phyloP scores from a whole-genome alignment of 2,113 vertebrate genomes.

The Cygnus buccinator region DNA sequence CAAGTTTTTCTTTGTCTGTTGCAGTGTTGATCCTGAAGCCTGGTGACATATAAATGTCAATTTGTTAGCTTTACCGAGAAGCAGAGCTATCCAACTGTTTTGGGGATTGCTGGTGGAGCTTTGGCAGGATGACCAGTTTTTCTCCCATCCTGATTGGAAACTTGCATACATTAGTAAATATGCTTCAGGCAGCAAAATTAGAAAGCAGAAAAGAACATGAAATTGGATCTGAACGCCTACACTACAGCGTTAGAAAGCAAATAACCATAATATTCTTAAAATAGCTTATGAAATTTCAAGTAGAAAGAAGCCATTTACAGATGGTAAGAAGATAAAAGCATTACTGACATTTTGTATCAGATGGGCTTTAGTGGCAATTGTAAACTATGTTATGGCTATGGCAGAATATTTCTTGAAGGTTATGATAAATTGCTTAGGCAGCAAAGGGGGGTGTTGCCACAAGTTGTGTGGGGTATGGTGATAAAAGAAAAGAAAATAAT shows the following conservation, averaged over 20 bases:
- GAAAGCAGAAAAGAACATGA: conserved; percentile 54
- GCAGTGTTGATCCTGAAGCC: neutral
- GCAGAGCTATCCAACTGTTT: neutral
- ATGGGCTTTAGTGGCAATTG: neutral
- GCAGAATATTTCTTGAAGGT: neutral
- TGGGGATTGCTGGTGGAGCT: neutral
- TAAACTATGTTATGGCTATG: neutral
- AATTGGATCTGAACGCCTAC: conserved; percentile 34
- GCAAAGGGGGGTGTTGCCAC: neutral
- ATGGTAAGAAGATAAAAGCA: conserved; percentile 19
- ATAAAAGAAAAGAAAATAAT: neutral
- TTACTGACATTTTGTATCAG: neutral
- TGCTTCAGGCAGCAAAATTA: conserved; percentile 58
- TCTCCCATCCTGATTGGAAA: neutral
- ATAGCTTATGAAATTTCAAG: conserved; percentile 47
- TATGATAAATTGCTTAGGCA: neutral
- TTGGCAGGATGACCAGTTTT: conserved; percentile 29
- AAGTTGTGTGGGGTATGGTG: neutral
- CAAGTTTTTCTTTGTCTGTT: neutral
- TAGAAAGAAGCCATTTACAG: conserved; percentile 44
- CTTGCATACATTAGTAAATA: conserved; percentile 36
- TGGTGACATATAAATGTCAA: neutral
- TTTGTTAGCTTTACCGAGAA: neutral
- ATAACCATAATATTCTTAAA: conserved; percentile 52
- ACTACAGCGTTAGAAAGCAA: conserved; percentile 57